These are phyloP conservation scores for Chrysolina oricalcia DNA, from an alignment of 2,888 invertebrate species.

Conservation along the genomic window DNA sequence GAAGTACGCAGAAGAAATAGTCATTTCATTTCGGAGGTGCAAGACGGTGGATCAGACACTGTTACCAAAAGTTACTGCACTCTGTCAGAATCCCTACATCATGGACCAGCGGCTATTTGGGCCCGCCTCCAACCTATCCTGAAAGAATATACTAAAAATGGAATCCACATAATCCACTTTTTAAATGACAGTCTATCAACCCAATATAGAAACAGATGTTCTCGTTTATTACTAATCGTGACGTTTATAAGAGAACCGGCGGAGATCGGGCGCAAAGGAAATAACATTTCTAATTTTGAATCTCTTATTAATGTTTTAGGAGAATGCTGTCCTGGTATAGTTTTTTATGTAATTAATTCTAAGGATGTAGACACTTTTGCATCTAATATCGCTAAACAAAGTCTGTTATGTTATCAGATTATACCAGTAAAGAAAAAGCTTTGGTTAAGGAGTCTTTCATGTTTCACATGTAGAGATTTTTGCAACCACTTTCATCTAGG, in stretches of 20 bases:
- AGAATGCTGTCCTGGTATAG: background rate
- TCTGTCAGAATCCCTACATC: background rate
- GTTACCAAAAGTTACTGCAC: background rate
- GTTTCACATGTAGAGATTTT: background rate
- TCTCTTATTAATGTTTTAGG: background rate
- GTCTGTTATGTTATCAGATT: background rate
- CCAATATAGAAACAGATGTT: background rate
- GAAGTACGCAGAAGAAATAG: slow-evolving; percentile 8
- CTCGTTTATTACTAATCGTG: background rate
- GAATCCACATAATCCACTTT: slow-evolving; percentile 20
- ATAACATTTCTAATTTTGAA: background rate
- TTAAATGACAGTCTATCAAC: background rate
- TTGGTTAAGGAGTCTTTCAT: background rate
- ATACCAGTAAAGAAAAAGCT: background rate
- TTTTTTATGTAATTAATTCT: background rate
- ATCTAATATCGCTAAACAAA: background rate
- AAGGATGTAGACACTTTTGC: background rate
- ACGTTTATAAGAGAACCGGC: background rate
- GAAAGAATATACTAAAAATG: background rate
- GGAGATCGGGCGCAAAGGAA: background rate
- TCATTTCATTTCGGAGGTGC: background rate
- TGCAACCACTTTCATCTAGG: background rate
- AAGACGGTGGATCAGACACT: background rate
- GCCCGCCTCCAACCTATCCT: slow-evolving; percentile 8
- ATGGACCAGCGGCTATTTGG: background rate